phyloP scores from a whole-genome alignment of 1,140 invertebrate species.

The Mycetomoellerius zeteki region DNA sequence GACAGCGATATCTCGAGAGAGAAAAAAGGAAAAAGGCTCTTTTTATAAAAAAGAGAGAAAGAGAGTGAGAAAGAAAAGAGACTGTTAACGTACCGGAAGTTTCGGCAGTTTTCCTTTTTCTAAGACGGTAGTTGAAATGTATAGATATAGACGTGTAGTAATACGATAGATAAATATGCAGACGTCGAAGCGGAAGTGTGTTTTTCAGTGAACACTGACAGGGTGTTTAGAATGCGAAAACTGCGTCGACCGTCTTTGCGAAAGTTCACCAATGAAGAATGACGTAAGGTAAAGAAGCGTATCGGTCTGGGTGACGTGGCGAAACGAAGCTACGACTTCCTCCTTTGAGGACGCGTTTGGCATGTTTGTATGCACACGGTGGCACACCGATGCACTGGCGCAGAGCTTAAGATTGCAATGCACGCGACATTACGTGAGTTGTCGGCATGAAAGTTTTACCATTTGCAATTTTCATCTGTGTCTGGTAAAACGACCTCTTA shows the following conservation, averaged over 20 bases:
- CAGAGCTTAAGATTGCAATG: slow-evolving; percentile 67
- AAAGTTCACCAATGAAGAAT: slow-evolving; percentile 31
- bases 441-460: slow-evolving; percentile 65
- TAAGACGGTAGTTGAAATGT: neutral
- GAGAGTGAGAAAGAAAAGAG: neutral
- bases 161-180: slow-evolving; percentile 50
- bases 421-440: slow-evolving; percentile 79
- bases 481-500: neutral
- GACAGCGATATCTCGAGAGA: neutral
- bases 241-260: slow-evolving; percentile 10
- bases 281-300: slow-evolving; percentile 22
- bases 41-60: neutral
- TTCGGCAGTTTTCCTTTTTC: neutral
- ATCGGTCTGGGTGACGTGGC: neutral
- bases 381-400: neutral
- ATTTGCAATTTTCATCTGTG: slow-evolving; percentile 62
- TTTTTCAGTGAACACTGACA: slow-evolving; percentile 19
- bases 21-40: too few species aligned
- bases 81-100: neutral
- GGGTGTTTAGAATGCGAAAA: slow-evolving; percentile 33
- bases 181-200: slow-evolving; percentile 52
- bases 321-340: slow-evolving; percentile 40
- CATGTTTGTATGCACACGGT: slow-evolving; percentile 36
- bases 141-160: slow-evolving; percentile 23
- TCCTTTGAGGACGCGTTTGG: slow-evolving; percentile 10